Evolutionary conservation across 2,888 invertebrate genomes (phyloP).

Genomic region (Temnothorax unifasciatus): DNA sequence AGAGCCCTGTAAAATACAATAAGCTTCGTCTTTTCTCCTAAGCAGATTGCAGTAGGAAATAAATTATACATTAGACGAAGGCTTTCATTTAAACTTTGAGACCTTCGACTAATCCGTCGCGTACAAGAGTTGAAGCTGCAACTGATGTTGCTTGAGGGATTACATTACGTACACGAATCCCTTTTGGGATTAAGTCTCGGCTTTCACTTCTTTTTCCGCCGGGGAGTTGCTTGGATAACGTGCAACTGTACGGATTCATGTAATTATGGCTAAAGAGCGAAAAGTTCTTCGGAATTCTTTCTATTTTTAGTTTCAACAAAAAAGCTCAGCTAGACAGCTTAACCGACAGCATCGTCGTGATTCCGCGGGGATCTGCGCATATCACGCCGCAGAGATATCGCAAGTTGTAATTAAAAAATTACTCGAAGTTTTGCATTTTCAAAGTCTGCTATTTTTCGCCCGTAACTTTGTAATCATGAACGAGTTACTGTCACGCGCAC

Average conservation of each 20-base stretch:
- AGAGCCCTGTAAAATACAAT: conserved; percentile 15
- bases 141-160: conserved; percentile 64
- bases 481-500: conserved; percentile 30
- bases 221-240: not conserved
- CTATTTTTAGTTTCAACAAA: not conserved
- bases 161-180: conserved; percentile 37
- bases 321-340: not conserved
- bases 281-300: conserved; percentile 33
- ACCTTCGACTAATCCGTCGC: conserved; percentile 57
- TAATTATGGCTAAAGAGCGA: conserved; percentile 26
- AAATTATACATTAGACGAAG: conserved; percentile 67
- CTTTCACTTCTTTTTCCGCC: conserved; percentile 28
- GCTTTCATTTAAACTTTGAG: conserved; percentile 69
- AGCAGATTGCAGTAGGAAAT: conserved; percentile 54
- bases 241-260: not conserved
- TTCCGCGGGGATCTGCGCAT: not conserved
- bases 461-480: conserved; percentile 46
- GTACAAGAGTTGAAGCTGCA: conserved; percentile 53
- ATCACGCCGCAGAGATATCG: not conserved
- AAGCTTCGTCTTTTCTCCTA: not conserved
- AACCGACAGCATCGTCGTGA: not conserved
- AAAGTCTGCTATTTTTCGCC: conserved; percentile 26
- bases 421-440: conserved; percentile 24
- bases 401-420: conserved; percentile 46
- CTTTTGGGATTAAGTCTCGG: conserved; percentile 23